Conservation (phyloP, 1,140 invertebrate genomes). For the Drosophila persimilis region DNA sequence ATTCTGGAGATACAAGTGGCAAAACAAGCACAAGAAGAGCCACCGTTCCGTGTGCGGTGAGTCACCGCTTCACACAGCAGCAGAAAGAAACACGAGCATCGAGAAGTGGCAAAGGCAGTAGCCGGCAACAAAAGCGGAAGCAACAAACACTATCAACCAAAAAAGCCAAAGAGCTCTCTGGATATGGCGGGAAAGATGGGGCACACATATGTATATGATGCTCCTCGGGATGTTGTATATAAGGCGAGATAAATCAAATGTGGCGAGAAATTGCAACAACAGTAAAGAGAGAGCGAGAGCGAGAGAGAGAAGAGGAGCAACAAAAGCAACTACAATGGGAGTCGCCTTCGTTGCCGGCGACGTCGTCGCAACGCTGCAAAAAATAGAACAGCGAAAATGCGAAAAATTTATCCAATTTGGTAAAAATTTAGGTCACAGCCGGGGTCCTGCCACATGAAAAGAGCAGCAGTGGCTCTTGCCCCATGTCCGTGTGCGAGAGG, state of each 20-base stretch:
- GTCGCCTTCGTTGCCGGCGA: conserved; percentile 42
- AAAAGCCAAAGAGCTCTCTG: conserved; percentile 36
- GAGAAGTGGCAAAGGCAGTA: conserved; percentile 16
- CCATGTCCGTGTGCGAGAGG: conserved; percentile 19
- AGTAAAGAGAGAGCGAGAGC: conserved; percentile 44
- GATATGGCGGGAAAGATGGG: conserved; percentile 57
- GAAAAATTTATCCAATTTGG: conserved; percentile 83
- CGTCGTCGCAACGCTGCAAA: conserved; percentile 30
- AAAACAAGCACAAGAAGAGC: conserved; percentile 57
- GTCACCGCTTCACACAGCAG: conserved; percentile 53
- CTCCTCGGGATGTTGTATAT: conserved; percentile 48
- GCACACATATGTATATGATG: conserved; percentile 33
- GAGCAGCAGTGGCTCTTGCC: conserved; percentile 38
- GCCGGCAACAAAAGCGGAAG: conserved; percentile 37
- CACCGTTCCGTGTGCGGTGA: conserved; percentile 51
- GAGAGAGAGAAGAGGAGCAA: conserved; percentile 8
- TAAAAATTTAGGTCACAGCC: conserved; percentile 82
- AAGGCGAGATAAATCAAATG: conserved; percentile 80
- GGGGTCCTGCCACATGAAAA: conserved; percentile 68
- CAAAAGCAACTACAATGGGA: conserved; percentile 14
- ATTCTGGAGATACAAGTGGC: conserved; percentile 78
- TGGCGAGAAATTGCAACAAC: conserved; percentile 81
- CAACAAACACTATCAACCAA: conserved; percentile 46
- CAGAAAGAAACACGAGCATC: conserved; percentile 1
- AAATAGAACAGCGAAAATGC: conserved; percentile 73